Percentiles rank a stretch among this genome's conserved stretches.
phyloP scores from a whole-genome alignment of 2,888 invertebrate species.

The Villa cingulata region DNA sequence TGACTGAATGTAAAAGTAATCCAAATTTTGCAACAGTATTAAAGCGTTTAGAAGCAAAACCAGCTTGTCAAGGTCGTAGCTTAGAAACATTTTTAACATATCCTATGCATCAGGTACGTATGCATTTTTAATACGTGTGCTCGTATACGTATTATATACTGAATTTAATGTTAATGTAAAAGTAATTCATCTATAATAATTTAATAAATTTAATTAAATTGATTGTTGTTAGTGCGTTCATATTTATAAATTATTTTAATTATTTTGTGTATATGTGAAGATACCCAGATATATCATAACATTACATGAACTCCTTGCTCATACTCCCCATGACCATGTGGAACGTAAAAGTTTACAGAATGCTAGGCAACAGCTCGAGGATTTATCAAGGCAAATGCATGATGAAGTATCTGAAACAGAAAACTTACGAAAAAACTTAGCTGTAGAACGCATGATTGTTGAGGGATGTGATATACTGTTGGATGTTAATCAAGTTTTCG shows the following conservation, averaged over 20 bases:
- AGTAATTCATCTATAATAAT: no score
- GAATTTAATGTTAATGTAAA: neutral
- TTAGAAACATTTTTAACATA: constrained; percentile 82
- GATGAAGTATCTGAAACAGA: constrained; percentile 77
- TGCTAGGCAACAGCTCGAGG: constrained; percentile 75
- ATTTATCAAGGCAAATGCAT: constrained; percentile 43
- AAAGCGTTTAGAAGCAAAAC: constrained; percentile 69
- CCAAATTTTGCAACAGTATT: constrained; percentile 64
- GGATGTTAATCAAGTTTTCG: constrained; percentile 87
- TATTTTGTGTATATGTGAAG: constrained; percentile 33
- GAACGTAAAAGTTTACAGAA: constrained; percentile 80
- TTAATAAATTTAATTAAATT: neutral
- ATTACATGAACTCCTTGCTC: constrained; percentile 75
- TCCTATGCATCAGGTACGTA: constrained; percentile 79
- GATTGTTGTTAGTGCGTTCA: no score
- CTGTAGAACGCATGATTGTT: constrained; percentile 85
- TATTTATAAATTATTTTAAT: neutral
- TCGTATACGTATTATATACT: neutral
- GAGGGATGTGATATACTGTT: constrained; percentile 86
- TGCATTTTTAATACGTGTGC: no score
- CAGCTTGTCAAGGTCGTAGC: constrained; percentile 70
- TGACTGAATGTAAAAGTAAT: constrained; percentile 84
- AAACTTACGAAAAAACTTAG: constrained; percentile 77
- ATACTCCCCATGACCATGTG: constrained; percentile 88
- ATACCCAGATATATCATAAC: constrained; percentile 86